Evolutionary conservation across 2,888 invertebrate species (phyloP).

Genomic region (Poecilobothrus nobilitatus): DNA sequence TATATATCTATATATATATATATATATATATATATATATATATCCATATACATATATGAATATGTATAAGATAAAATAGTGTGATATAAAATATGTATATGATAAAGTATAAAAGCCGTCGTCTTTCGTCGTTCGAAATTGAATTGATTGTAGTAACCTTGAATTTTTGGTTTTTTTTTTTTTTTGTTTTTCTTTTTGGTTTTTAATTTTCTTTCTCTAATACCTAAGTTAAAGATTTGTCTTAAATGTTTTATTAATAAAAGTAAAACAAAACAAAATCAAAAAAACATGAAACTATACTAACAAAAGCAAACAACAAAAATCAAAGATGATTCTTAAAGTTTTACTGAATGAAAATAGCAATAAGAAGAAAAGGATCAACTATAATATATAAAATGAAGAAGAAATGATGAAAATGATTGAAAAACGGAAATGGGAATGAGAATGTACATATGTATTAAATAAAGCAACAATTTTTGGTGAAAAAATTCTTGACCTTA

Average conservation of each 20-base stretch:
- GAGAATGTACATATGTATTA: too few species aligned
- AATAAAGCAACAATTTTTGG: too few species aligned
- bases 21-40: neutral
- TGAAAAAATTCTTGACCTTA: neutral
- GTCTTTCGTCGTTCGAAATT: neutral
- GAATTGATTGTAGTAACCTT: constrained; percentile 6
- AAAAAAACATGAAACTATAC: neutral
- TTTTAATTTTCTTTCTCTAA: neutral
- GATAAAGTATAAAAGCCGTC: too few species aligned
- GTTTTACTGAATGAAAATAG: neutral
- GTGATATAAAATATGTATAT: too few species aligned
- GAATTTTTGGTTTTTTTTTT: neutral
- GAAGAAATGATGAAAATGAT: too few species aligned
- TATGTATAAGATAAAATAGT: too few species aligned
- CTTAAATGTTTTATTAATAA: constrained; percentile 1
- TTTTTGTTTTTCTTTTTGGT: neutral
- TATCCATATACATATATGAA: too few species aligned
- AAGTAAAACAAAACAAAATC: neutral
- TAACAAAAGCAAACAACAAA: neutral
- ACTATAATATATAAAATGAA: too few species aligned
- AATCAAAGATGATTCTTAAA: neutral
- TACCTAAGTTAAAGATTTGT: neutral
- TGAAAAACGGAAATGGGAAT: too few species aligned
- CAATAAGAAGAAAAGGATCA: neutral
- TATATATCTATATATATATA: too few species aligned